phyloP scores from a whole-genome alignment of 2,888 invertebrate genomes.

The Sericinus montela region DNA sequence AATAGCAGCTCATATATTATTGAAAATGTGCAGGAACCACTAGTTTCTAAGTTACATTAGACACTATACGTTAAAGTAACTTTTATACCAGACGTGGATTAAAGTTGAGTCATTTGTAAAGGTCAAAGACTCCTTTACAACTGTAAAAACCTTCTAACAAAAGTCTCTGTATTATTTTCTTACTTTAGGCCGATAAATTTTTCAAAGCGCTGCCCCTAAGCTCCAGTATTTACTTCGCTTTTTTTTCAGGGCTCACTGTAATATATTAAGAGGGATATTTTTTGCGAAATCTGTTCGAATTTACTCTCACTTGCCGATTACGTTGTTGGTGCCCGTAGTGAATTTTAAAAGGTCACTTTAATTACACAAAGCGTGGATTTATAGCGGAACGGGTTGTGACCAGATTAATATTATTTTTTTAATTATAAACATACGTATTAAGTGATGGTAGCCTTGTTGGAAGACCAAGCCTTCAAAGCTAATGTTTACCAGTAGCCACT shows the following conservation, averaged over 20 bases:
- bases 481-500: too few relatives aligned
- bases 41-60: too few relatives aligned
- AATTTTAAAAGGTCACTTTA: slow-evolving; percentile 29
- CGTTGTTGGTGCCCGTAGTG: slow-evolving; percentile 14
- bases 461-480: too few relatives aligned
- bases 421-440: too few relatives aligned
- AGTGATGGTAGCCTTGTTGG: too few relatives aligned
- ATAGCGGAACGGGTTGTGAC: slow-evolving; percentile 9
- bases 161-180: slow-evolving; percentile 25
- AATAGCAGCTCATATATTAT: too few relatives aligned
- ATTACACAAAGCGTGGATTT: slow-evolving; percentile 27
- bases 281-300: slow-evolving; percentile 52
- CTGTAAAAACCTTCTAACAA: not conserved
- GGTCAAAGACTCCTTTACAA: too few relatives aligned
- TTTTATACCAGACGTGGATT: too few relatives aligned
- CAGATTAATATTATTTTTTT: too few relatives aligned
- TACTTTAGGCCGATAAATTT: slow-evolving; percentile 40
- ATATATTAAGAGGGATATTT: slow-evolving; percentile 54
- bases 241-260: slow-evolving; percentile 38
- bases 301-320: slow-evolving; percentile 22
- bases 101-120: too few relatives aligned
- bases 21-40: too few relatives aligned
- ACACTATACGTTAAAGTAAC: too few relatives aligned
- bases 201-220: slow-evolving; percentile 42
- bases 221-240: slow-evolving; percentile 44